Percentiles rank a stretch among this genome's conserved stretches.
phyloP scores from a whole-genome alignment of 2,113 vertebrate genomes.

The Pyxicephalus adspersus region DNA sequence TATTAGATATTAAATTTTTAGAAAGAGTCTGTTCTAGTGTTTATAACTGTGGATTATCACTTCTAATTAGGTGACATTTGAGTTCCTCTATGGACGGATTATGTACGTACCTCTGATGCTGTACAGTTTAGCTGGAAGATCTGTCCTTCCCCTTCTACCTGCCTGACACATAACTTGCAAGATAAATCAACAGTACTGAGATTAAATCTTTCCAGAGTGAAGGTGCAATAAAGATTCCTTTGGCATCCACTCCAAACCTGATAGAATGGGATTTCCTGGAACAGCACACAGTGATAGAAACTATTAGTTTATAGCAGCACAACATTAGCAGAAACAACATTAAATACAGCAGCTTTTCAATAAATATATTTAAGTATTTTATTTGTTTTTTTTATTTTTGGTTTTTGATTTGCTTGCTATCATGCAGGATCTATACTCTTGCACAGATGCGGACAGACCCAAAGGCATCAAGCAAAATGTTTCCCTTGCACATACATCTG shows the following conservation, averaged over 20 bases:
- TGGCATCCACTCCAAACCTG: constrained; percentile 92
- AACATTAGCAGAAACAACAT: background rate
- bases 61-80: background rate
- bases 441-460: no score
- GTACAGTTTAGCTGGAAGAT: constrained; percentile 93
- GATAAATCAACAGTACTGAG: constrained; percentile 82
- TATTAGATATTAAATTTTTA: background rate
- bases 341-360: no score
- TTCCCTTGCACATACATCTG: no score
- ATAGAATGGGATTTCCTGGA: constrained; percentile 91
- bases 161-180: constrained; percentile 91
- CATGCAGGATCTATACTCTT: no score
- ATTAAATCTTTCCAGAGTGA: constrained; percentile 89
- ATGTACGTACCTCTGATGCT: constrained; percentile 81
- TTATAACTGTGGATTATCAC: background rate
- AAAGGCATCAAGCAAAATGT: no score
- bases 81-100: background rate
- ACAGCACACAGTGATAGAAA: background rate
- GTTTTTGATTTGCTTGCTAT: no score
- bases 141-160: constrained; percentile 94
- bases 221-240: constrained; percentile 90
- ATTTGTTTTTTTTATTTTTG: no score
- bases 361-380: no score
- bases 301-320: background rate
- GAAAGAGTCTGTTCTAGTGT: background rate